Percentiles rank a stretch among this genome's conserved stretches.
phyloP scores from a whole-genome alignment of 2,888 invertebrate genomes.

The Hemithea aestivaria region DNA sequence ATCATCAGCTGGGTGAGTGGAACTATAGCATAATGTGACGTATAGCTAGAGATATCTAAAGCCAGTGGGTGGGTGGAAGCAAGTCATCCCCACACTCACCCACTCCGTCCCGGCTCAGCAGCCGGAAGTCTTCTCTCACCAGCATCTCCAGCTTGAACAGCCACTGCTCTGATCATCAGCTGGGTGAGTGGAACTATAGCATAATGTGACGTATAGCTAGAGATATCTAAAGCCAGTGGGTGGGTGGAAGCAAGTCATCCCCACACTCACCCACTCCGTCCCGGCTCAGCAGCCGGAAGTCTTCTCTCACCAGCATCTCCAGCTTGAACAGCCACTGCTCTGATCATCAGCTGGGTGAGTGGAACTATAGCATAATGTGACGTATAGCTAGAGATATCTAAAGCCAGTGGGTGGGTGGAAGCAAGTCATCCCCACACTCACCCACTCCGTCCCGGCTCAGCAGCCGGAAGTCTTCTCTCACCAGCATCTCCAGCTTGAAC shows the following conservation, averaged over 20 bases:
- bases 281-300: constrained; percentile 89
- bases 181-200: too few relatives aligned
- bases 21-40: too few relatives aligned
- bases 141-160: constrained; percentile 92
- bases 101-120: constrained; percentile 79
- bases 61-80: constrained; percentile 73
- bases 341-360: constrained; percentile 50
- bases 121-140: constrained; percentile 95
- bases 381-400: too few relatives aligned
- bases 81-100: constrained; percentile 60
- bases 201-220: too few relatives aligned
- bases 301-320: constrained; percentile 94
- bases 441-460: constrained; percentile 77
- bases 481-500: constrained; percentile 90
- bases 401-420: constrained; percentile 75
- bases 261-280: constrained; percentile 63
- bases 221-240: too few relatives aligned
- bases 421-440: constrained; percentile 55
- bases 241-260: constrained; percentile 59
- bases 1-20: constrained; percentile 35
- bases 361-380: too few relatives aligned
- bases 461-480: constrained; percentile 95
- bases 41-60: too few relatives aligned
- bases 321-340: constrained; percentile 91
- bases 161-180: constrained; percentile 82